phyloP scores from a whole-genome alignment of 2,113 vertebrate genomes.

The Xiphophorus hellerii region DNA sequence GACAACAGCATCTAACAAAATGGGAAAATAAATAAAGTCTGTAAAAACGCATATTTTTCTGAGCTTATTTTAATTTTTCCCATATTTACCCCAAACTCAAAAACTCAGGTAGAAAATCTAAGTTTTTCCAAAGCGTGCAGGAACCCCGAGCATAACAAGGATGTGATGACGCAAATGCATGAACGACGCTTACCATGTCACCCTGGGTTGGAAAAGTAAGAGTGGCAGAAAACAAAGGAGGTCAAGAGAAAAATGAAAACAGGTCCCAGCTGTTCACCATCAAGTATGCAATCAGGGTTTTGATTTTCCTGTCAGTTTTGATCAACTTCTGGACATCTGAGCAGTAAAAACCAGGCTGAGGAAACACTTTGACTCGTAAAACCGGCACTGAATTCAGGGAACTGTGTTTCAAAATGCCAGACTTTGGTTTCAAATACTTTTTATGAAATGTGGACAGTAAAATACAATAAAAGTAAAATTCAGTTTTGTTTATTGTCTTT shows the following conservation, averaged over 20 bases:
- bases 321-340: neutral
- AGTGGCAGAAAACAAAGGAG: constrained; percentile 24
- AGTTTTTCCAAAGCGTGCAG: neutral
- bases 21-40: neutral
- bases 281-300: neutral
- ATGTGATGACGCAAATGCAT: constrained; percentile 28
- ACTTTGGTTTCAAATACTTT: no score
- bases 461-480: no score
- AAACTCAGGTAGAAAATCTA: neutral
- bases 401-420: no score
- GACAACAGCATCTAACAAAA: neutral
- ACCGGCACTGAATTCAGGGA: no score
- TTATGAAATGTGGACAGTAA: no score
- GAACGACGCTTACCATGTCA: constrained; percentile 74
- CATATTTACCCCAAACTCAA: neutral
- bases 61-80: neutral
- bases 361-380: no score
- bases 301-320: no score
- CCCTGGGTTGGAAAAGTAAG: constrained; percentile 61
- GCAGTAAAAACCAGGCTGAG: neutral
- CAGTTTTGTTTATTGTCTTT: no score
- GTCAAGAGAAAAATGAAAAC: neutral
- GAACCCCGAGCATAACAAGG: constrained; percentile 37
- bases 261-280: constrained; percentile 30
- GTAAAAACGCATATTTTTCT: neutral